phyloP scores from a whole-genome alignment of 2,797 vertebrate genomes.

The Zenarchopterus dispar region DNA sequence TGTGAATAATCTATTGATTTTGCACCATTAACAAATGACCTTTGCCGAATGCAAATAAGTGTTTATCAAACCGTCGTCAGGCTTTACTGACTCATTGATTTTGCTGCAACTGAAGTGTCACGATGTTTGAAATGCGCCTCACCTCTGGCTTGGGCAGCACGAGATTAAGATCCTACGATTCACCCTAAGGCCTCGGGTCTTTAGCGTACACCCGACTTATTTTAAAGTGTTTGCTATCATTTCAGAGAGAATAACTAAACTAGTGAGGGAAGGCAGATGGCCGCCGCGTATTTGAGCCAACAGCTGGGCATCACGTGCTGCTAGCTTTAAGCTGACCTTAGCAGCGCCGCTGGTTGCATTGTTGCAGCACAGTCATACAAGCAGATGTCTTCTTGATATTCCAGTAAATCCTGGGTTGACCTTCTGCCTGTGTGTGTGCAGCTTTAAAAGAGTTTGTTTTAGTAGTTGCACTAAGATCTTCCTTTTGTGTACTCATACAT shows the following conservation, averaged over 20 bases:
- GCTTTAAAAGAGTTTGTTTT: neutral
- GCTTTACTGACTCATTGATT: constrained; percentile 48
- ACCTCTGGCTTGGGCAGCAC: neutral
- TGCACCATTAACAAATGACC: constrained; percentile 20
- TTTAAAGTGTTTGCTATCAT: constrained; percentile 42
- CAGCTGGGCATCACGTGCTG: constrained; percentile 69
- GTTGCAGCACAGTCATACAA: constrained; percentile 50
- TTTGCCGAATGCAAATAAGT: constrained; percentile 58
- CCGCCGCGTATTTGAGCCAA: constrained; percentile 63
- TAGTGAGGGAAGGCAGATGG: constrained; percentile 61
- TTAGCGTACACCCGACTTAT: constrained; percentile 15
- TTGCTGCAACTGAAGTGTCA: constrained; percentile 25
- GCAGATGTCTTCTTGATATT: constrained; percentile 45
- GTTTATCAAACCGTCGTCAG: constrained; percentile 56
- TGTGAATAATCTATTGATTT: constrained; percentile 42
- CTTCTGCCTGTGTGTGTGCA: constrained; percentile 6
- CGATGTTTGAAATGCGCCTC: constrained; percentile 44
- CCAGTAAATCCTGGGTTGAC: constrained; percentile 7
- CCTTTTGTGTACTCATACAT: constrained; percentile 1
- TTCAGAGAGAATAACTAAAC: constrained; percentile 39
- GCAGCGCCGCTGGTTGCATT: constrained; percentile 43
- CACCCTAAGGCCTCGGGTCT: constrained; percentile 16
- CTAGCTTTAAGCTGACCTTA: constrained; percentile 66
- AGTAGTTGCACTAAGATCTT: neutral
- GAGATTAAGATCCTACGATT: constrained; percentile 25